Conservation (phyloP, 2,888 invertebrate genomes). For the Orthosia gothica region DNA sequence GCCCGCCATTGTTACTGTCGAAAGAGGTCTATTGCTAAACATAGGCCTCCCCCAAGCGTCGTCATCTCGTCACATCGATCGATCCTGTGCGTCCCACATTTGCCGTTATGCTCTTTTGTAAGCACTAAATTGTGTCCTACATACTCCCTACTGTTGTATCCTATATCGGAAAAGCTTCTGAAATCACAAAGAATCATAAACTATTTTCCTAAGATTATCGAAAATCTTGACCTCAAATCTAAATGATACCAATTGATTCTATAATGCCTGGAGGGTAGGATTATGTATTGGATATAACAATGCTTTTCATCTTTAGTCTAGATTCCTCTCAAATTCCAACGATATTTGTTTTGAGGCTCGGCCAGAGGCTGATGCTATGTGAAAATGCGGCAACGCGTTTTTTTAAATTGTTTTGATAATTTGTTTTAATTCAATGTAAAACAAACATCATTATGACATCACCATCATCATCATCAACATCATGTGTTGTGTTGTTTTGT, state of each 20-base stretch:
- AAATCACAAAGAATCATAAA: constrained; percentile 5
- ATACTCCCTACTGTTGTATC: neutral
- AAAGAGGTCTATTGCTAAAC: too few species aligned
- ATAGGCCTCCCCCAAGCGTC: too few species aligned
- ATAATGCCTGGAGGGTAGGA: constrained; percentile 4
- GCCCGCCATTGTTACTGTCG: too few species aligned
- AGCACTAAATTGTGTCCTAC: neutral
- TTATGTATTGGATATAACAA: constrained; percentile 34
- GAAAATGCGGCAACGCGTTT: neutral
- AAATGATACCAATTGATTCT: constrained; percentile 40
- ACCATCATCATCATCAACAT: too few species aligned
- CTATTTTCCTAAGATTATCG: constrained; percentile 23
- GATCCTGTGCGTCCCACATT: too few species aligned
- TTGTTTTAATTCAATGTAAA: too few species aligned
- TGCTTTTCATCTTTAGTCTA: constrained; percentile 18
- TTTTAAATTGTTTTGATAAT: neutral
- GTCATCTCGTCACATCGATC: too few species aligned
- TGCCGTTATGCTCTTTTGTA: too few species aligned
- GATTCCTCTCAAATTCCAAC: constrained; percentile 13
- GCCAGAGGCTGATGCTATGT: neutral
- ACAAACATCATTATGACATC: too few species aligned
- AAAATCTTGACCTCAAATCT: constrained; percentile 43
- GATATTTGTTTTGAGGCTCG: neutral
- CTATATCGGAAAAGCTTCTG: neutral
- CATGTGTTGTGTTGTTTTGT: too few species aligned